Evolutionary conservation across 2,113 vertebrate species (phyloP).

Genomic region (Corythoichthys intestinalis): DNA sequence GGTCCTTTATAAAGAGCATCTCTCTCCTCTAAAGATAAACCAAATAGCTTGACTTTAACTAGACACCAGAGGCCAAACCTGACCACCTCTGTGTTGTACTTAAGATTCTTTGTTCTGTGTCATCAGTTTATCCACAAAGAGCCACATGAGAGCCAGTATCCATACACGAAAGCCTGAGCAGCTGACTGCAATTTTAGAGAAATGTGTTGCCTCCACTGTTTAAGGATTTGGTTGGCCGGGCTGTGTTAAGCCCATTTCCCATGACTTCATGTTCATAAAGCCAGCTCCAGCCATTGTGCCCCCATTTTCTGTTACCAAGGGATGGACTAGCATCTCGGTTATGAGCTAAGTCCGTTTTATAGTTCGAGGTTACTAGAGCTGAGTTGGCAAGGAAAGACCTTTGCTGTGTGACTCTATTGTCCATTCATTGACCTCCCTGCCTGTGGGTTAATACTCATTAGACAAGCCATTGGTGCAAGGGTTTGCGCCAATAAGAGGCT

Average conservation of each 20-base stretch:
- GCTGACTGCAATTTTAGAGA: slow-evolving; percentile 20
- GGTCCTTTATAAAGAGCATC: slow-evolving; percentile 31
- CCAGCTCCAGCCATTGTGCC: slow-evolving; percentile 12
- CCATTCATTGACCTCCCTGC: slow-evolving; percentile 50
- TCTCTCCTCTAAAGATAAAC: slow-evolving; percentile 27
- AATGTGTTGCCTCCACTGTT: slow-evolving; percentile 10
- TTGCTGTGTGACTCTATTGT: slow-evolving; percentile 45
- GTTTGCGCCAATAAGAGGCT: slow-evolving; percentile 47
- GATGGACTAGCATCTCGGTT: slow-evolving; percentile 54
- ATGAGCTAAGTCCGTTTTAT: slow-evolving; percentile 52
- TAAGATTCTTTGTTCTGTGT: slow-evolving; percentile 26
- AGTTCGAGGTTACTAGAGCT: slow-evolving; percentile 33
- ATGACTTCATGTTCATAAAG: slow-evolving; percentile 44
- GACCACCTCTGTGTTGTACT: slow-evolving; percentile 16
- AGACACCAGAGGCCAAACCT: slow-evolving; percentile 24
- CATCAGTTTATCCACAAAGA: slow-evolving; percentile 1
- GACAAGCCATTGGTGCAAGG: slow-evolving; percentile 33
- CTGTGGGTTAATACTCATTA: slow-evolving; percentile 58
- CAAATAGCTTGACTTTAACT: slow-evolving; percentile 25
- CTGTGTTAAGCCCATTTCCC: slow-evolving; percentile 31
- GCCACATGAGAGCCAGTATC: neutral
- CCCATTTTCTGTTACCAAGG: slow-evolving; percentile 24
- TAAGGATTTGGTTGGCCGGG: slow-evolving; percentile 34
- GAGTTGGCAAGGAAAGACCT: slow-evolving; percentile 34
- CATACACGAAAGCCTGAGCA: slow-evolving; percentile 2